A percentile compares a stretch with the other conserved stretches of the same genome.
Evolutionary conservation across 1,140 invertebrate genomes (phyloP).

Genomic region (Dolichoris vasculosae): DNA sequence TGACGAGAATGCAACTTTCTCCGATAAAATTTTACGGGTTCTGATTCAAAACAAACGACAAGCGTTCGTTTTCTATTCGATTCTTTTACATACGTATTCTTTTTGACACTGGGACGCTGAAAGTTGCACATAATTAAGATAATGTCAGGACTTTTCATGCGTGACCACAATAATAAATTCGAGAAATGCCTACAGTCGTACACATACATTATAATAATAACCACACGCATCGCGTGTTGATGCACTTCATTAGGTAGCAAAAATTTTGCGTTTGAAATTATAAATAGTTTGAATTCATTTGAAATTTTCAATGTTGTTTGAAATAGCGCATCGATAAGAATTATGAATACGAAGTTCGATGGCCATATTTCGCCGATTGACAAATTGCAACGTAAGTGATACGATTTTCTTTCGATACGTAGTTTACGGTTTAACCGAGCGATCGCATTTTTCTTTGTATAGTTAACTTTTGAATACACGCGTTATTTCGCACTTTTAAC

Average conservation of each 20-base stretch:
- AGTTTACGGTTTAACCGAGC: too few species aligned
- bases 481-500: too few species aligned
- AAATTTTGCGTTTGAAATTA: background rate
- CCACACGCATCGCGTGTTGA: background rate
- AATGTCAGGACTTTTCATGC: conserved; percentile 22
- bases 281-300: background rate
- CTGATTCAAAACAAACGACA: conserved; percentile 17
- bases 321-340: background rate
- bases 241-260: background rate
- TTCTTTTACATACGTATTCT: background rate
- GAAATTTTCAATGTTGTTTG: background rate
- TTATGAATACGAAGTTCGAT: background rate
- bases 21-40: background rate
- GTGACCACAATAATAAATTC: conserved; percentile 42
- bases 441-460: too few species aligned
- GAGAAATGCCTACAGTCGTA: conserved; percentile 12
- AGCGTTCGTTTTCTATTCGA: background rate
- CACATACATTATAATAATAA: background rate
- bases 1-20: background rate
- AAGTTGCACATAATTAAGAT: conserved; percentile 46
- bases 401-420: too few species aligned
- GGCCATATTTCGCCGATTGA: too few species aligned
- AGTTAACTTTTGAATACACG: too few species aligned
- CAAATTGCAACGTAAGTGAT: background rate
- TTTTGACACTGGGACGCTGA: conserved; percentile 23